Evolutionary conservation across 2,888 invertebrate species (phyloP), one percentile per base, ranked within the genome.

Genomic region (Elegia similella): DNA sequence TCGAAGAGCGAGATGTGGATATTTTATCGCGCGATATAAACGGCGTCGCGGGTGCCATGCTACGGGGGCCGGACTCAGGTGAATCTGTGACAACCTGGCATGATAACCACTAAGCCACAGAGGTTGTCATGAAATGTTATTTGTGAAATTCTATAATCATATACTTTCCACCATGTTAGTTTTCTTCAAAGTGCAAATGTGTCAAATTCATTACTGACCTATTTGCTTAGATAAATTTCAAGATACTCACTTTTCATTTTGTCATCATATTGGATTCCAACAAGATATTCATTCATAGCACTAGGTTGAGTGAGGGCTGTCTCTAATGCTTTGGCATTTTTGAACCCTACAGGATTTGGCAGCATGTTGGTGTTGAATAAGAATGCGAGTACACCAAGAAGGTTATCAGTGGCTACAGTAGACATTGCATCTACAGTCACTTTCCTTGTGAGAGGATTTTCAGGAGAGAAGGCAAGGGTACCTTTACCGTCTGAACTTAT

Each of bases 241-340:
- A 16, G 6, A 17, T 12, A 86, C 90, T 86, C 69, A 91, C 91
- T 84, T 60, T 80, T 78, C 88, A 91, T 88, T 7, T 56, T 73
- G 57, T 91, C 88, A 69, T 88, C 88, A 82, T 80, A 91, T 66
- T 90, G 81, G 57, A 91, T 85, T 59, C 89, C 91, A 75, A 86
- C 86, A 62, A 91, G 81, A 63, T 86, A 84, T 56, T 76, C 75
- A 66, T 82, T 84, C 90, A 90, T 90, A 47, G 78, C 85, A 79
- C 86, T 82, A 10, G 86, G 88, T 70, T 87, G 79, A 12, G 79
- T 82, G 3, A 91, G 77, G 56, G 86, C 87, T 56, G 60, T 57
- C 52, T 86, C 84, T 80, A 91, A 79, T 67, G 79, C 85, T 58
- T 65, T 56, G 32, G 88, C 83, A 77, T 84, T 80, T 42, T 80